phyloP scores from a whole-genome alignment of 1,140 invertebrate species.

The Hydropsyche tenuis region DNA sequence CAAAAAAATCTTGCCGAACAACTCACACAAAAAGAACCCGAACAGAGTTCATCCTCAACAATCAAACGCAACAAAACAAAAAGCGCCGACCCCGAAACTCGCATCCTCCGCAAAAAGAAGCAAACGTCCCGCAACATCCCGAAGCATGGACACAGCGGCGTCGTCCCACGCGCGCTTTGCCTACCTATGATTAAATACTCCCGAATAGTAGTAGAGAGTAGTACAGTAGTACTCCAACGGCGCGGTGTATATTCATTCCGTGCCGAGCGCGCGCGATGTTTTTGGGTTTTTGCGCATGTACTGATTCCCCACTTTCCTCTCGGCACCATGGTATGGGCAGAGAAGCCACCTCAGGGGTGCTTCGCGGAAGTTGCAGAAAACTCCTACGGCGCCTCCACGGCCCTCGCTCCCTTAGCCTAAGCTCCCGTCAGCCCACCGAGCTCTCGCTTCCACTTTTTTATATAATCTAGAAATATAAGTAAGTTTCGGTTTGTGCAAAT shows the following conservation, averaged over 20 bases:
- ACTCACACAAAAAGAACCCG: too few species aligned
- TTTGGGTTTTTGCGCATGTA: slow-evolving; percentile 50
- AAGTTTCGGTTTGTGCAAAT: slow-evolving; percentile 47
- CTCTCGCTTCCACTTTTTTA: slow-evolving; percentile 40
- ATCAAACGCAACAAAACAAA: too few species aligned
- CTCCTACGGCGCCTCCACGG: neutral
- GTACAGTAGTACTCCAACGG: slow-evolving; percentile 39
- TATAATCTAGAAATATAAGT: slow-evolving; percentile 48
- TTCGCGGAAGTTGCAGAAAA: slow-evolving; percentile 43
- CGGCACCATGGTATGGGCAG: slow-evolving; percentile 4
- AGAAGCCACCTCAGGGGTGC: neutral
- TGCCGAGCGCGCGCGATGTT: slow-evolving; percentile 37
- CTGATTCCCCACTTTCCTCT: slow-evolving; percentile 27
- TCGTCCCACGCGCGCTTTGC: slow-evolving; percentile 9
- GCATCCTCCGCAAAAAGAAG: too few species aligned
- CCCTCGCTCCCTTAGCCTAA: neutral
- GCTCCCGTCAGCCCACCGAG: neutral
- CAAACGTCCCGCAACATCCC: too few species aligned
- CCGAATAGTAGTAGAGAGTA: slow-evolving; percentile 43
- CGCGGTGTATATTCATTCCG: slow-evolving; percentile 43
- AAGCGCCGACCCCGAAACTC: too few species aligned
- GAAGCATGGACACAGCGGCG: too few species aligned
- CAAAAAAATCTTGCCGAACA: too few species aligned
- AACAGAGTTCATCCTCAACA: too few species aligned
- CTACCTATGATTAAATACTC: slow-evolving; percentile 49